phyloP scores from a whole-genome alignment of 2,888 invertebrate species.

The Macrosoma leucophasiata region DNA sequence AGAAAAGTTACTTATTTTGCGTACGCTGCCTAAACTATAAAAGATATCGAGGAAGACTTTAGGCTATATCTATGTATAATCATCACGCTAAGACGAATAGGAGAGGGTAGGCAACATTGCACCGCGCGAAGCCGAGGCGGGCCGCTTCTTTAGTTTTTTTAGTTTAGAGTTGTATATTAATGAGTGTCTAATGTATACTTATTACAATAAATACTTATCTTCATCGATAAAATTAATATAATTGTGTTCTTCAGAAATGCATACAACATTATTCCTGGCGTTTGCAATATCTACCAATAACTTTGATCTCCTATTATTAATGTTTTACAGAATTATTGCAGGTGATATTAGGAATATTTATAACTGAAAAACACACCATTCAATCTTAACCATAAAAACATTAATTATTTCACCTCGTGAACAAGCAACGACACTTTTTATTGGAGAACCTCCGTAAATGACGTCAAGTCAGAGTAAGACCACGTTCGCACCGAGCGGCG shows the following conservation, averaged over 20 bases:
- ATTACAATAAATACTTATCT: no score
- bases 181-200: conserved; percentile 21
- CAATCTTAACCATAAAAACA: conserved; percentile 3
- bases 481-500: conserved; percentile 5
- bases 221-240: conserved; percentile 28
- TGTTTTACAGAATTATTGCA: conserved; percentile 10
- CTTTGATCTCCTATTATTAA: conserved; percentile 17
- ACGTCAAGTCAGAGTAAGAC: conserved; percentile 9
- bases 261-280: conserved; percentile 12
- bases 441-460: conserved; percentile 3
- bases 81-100: no score
- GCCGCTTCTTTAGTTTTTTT: no score
- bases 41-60: no score
- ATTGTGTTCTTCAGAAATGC: conserved; percentile 10
- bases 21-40: no score
- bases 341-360: conserved; percentile 7
- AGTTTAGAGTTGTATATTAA: conserved; percentile 24
- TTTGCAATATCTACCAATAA: conserved; percentile 19
- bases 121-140: no score
- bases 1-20: no score
- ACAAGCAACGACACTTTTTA: not conserved
- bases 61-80: no score
- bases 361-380: conserved; percentile 7
- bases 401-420: not conserved
- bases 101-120: no score